Evolutionary conservation across 30 jellyfish, hydroid and myxozoan species (phyloP).

Genomic region (Aurelia aurita complex sp. Pacific): DNA sequence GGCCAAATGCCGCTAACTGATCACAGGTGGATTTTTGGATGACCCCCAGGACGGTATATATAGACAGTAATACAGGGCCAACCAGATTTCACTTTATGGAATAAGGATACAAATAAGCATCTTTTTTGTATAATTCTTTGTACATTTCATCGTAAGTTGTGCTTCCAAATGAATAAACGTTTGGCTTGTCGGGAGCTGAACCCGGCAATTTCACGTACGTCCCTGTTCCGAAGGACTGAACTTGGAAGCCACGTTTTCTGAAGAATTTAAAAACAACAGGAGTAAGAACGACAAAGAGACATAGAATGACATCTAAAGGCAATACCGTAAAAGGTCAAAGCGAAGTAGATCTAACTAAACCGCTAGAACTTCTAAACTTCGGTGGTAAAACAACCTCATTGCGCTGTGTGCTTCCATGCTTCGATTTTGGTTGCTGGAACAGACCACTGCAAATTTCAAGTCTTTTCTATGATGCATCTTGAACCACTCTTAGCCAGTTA

Average conservation of each 20-base stretch:
- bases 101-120: constrained; percentile 91
- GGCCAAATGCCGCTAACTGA: too few relatives aligned
- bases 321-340: not conserved
- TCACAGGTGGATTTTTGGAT: too few relatives aligned
- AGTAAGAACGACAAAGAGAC: not conserved
- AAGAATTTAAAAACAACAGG: constrained; percentile 19
- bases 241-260: constrained; percentile 91
- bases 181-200: constrained; percentile 92
- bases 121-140: constrained; percentile 78
- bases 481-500: constrained; percentile 15
- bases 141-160: constrained; percentile 95
- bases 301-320: not conserved
- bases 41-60: too few relatives aligned
- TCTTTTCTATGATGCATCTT: constrained; percentile 77
- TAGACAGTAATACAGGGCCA: too few relatives aligned
- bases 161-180: constrained; percentile 78
- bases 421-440: constrained; percentile 95
- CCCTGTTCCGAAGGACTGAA: constrained; percentile 93
- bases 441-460: constrained; percentile 92
- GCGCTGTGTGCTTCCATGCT: constrained; percentile 99
- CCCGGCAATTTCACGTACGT: constrained; percentile 95
- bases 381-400: constrained; percentile 79
- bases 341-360: constrained; percentile 2
- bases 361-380: not conserved
- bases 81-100: not conserved